Evolutionary conservation across 2,888 invertebrate species (phyloP), one percentile per base, ranked within the genome.

Genomic region (Diploptera punctata): DNA sequence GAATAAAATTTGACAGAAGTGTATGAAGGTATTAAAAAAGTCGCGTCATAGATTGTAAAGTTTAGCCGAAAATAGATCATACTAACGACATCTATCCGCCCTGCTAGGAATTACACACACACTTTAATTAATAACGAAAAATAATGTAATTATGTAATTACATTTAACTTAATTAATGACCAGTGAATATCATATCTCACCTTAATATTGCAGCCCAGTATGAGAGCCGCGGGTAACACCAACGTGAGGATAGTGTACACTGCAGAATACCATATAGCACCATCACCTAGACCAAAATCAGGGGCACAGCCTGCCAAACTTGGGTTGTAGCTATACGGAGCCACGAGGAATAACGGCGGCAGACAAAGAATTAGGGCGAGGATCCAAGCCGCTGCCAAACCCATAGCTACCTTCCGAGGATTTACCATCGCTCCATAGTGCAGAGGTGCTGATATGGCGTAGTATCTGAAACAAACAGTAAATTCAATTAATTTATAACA

Each of bases 381-480:
- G 16, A 87, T 81, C 92, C 93, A 93, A 33, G 91, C 89, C 72
- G 87, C 83, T 3, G 86, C 88, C 75, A 93, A 84, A 77, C 91
- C 91, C 70, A 89, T 84, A 72, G 89, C 83, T 68, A 91, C 90
- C 86, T 91, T 90, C 77, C 86, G 88, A 0, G 91, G 89, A 49
- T 90, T 93, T 24, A 93, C 91, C 72, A 93, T 85, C 68, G 91
- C 91, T 29, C 90, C 90, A 82, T 94, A 94, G 80, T 93, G 93
- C 73, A 94, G 82, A 0, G 93, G 93, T 0, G 92, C 90, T 0
- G 93, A 90, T 68, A 94, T 93, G 54, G 93, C 93, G 74, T 92
- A 92, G 75, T 92, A 93, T 74, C 93, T 83, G 33, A n/a, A n/a
- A n/a, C n/a, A n/a, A n/a, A n/a, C n/a, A n/a, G n/a, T n/a, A n/a